These are phyloP conservation scores for Byasa hedistus DNA, from an alignment of 2,888 invertebrate species.

Conservation along the genomic window DNA sequence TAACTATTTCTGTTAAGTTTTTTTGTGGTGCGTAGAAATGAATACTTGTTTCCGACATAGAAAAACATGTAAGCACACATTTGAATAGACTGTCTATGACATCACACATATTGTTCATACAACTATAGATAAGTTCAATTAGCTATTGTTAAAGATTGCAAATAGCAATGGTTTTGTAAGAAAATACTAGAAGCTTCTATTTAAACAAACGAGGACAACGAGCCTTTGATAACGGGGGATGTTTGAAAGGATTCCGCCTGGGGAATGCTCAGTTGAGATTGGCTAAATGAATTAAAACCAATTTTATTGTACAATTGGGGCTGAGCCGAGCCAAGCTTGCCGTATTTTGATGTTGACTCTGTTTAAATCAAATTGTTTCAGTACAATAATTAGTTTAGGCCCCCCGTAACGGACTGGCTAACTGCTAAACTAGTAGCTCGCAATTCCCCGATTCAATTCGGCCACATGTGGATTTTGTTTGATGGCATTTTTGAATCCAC, in stretches of 20 bases:
- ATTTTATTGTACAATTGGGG: constrained; percentile 7
- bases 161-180: neutral
- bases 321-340: constrained; percentile 6
- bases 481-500: too few species aligned
- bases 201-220: neutral
- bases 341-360: constrained; percentile 11
- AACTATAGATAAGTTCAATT: neutral
- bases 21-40: neutral
- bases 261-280: constrained; percentile 7
- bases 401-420: too few species aligned
- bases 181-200: neutral
- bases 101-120: neutral
- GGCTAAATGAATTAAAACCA: constrained; percentile 21
- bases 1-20: neutral
- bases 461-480: too few species aligned
- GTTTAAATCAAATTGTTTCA: constrained; percentile 12
- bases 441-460: too few species aligned
- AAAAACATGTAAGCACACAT: neutral
- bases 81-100: neutral
- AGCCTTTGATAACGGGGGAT: neutral
- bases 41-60: neutral
- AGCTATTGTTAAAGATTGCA: too few species aligned
- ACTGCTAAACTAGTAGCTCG: too few species aligned
- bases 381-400: neutral
- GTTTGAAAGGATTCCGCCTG: constrained; percentile 1